phyloP scores from a whole-genome alignment of 2,797 vertebrate species.

The Antrozous pallidus region DNA sequence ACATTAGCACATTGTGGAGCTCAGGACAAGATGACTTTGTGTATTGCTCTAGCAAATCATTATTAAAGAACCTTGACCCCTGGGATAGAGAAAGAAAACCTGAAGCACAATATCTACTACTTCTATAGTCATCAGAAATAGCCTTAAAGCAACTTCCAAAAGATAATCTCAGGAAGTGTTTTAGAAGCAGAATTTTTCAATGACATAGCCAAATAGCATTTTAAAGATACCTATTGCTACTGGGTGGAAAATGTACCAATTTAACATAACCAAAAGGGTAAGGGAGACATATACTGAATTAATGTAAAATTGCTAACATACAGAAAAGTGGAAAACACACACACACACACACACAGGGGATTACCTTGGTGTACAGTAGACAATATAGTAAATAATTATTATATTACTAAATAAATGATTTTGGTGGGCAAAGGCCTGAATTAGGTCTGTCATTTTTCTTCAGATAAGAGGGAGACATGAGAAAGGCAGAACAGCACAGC shows the following conservation, averaged over 20 bases:
- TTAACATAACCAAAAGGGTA: not conserved
- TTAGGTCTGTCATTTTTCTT: not conserved
- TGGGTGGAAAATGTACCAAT: not conserved
- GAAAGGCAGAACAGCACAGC: not conserved
- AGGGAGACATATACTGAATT: not conserved
- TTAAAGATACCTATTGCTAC: not conserved
- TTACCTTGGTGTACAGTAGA: not conserved
- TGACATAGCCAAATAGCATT: not conserved
- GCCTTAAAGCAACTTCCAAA: not conserved
- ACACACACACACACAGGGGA: rapidly evolving
- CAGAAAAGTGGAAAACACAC: not conserved
- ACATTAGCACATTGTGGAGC: not conserved
- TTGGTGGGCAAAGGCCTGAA: not conserved
- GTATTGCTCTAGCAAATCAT: not conserved
- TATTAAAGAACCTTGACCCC: not conserved
- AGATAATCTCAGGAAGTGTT: not conserved
- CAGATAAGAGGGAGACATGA: not conserved
- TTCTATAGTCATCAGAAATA: not conserved
- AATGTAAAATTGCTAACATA: not conserved
- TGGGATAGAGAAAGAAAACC: not conserved
- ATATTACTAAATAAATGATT: not conserved
- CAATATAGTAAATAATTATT: not conserved
- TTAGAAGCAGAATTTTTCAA: not conserved
- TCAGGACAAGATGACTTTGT: not conserved
- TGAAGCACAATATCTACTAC: not conserved